Conservation (phyloP, 2,888 invertebrate genomes). For the Lottia scabra region DNA sequence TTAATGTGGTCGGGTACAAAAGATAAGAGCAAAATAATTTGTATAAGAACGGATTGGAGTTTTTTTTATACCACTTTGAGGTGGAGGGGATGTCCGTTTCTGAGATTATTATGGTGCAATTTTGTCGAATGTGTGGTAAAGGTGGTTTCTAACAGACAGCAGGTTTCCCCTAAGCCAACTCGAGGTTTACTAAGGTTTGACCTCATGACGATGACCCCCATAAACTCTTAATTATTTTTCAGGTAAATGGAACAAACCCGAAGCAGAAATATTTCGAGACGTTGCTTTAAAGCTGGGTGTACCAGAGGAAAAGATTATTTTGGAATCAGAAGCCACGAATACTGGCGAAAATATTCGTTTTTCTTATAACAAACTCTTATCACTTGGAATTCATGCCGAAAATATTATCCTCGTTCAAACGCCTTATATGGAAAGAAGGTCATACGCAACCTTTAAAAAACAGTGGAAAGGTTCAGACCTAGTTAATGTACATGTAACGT, state of each 20-base stretch:
- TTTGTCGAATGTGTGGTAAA: too few relatives aligned
- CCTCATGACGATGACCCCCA: too few relatives aligned
- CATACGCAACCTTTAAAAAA: constrained; percentile 59
- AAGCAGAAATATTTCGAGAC: constrained; percentile 55
- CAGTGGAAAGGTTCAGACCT: constrained; percentile 50
- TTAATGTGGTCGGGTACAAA: too few relatives aligned
- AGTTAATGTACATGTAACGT: constrained; percentile 45
- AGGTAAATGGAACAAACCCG: constrained; percentile 51
- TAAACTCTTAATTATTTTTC: constrained; percentile 7
- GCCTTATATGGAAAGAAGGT: constrained; percentile 59
- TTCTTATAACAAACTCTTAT: constrained; percentile 41
- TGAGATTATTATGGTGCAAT: too few relatives aligned
- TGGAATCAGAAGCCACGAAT: constrained; percentile 55
- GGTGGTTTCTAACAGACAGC: too few relatives aligned
- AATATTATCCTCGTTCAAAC: constrained; percentile 57
- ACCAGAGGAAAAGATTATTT: constrained; percentile 42
- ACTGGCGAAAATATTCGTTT: constrained; percentile 57
- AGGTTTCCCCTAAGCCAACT: too few relatives aligned
- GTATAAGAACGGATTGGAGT: too few relatives aligned
- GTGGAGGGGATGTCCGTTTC: too few relatives aligned
- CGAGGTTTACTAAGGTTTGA: too few relatives aligned
- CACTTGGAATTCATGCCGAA: constrained; percentile 19
- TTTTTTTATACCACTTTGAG: too few relatives aligned
- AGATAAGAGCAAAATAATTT: too few relatives aligned
- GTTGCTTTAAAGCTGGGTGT: constrained; percentile 49